Conservation (phyloP, 2,888 invertebrate genomes). For the Podabrus alpinus region DNA sequence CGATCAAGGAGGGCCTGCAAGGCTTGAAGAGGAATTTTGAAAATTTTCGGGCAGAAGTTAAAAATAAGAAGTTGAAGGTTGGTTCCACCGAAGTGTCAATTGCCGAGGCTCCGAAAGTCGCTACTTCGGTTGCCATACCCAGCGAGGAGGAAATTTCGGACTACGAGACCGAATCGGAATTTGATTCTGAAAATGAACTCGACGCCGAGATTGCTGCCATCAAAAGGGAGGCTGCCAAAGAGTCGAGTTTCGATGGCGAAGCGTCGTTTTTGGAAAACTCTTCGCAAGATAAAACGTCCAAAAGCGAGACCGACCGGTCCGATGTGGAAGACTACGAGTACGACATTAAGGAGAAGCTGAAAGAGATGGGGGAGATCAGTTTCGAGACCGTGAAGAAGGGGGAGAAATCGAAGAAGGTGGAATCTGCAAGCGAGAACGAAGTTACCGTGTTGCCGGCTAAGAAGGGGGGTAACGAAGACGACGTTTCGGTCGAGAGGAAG, state of each 20-base stretch:
- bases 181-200: constrained; percentile 55
- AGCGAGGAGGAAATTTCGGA: constrained; percentile 52
- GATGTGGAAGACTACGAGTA: constrained; percentile 57
- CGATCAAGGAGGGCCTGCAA: constrained; percentile 30
- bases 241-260: constrained; percentile 38
- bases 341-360: constrained; percentile 65
- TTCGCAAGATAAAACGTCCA: constrained; percentile 16
- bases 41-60: constrained; percentile 11
- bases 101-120: constrained; percentile 7
- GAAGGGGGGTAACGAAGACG: constrained; percentile 45
- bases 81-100: constrained; percentile 44
- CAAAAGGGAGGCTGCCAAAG: constrained; percentile 45
- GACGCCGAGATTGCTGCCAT: constrained; percentile 53
- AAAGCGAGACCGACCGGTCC: constrained; percentile 36
- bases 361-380: constrained; percentile 64
- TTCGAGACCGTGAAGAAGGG: constrained; percentile 56
- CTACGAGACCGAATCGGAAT: constrained; percentile 50
- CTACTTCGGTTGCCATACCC: constrained; percentile 31
- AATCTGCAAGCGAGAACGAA: constrained; percentile 70
- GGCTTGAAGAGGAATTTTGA: constrained; percentile 36
- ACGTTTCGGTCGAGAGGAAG: constrained; percentile 27
- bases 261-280: constrained; percentile 46
- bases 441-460: constrained; percentile 73
- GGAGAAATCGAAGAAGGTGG: constrained; percentile 51
- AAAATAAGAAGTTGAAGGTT: constrained; percentile 35